These are phyloP conservation scores for Dendrocincla fuliginosa DNA, from an alignment of 2,797 vertebrate genomes.

Conservation along the genomic window DNA sequence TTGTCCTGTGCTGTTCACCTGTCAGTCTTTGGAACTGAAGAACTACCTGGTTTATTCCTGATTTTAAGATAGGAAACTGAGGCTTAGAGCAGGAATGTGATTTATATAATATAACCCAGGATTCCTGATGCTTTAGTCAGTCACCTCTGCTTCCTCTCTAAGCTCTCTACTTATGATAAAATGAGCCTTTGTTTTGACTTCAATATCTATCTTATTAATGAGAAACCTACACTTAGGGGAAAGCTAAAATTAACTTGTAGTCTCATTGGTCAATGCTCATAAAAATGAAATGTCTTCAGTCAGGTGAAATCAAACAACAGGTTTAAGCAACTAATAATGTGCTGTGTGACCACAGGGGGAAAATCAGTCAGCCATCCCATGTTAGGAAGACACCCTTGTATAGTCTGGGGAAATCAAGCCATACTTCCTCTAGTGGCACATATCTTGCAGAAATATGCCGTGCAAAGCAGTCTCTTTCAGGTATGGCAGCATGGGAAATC, in stretches of 20 bases:
- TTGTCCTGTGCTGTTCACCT: neutral
- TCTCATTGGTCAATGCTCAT: neutral
- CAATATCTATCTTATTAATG: neutral
- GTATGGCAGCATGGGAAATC: neutral
- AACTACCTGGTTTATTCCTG: neutral
- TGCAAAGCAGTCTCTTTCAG: neutral
- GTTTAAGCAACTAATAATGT: neutral
- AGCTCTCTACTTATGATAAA: neutral
- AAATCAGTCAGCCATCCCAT: neutral
- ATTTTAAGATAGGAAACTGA: neutral
- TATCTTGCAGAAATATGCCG: neutral
- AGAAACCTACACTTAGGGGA: neutral
- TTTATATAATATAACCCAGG: neutral
- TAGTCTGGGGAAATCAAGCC: neutral
- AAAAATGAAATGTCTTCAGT: constrained; percentile 13
- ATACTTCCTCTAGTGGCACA: neutral
- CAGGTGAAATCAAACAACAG: neutral
- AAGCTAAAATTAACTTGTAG: neutral
- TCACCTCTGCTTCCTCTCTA: neutral
- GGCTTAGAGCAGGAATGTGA: neutral
- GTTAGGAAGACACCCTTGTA: neutral
- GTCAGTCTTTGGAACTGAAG: neutral
- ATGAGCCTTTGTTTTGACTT: neutral
- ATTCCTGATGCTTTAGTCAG: neutral
- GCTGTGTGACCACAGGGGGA: neutral